Evolutionary conservation across 2,113 vertebrate genomes (phyloP), one percentile per base, ranked within the genome.

Genomic region (Syngnathus scovelli): DNA sequence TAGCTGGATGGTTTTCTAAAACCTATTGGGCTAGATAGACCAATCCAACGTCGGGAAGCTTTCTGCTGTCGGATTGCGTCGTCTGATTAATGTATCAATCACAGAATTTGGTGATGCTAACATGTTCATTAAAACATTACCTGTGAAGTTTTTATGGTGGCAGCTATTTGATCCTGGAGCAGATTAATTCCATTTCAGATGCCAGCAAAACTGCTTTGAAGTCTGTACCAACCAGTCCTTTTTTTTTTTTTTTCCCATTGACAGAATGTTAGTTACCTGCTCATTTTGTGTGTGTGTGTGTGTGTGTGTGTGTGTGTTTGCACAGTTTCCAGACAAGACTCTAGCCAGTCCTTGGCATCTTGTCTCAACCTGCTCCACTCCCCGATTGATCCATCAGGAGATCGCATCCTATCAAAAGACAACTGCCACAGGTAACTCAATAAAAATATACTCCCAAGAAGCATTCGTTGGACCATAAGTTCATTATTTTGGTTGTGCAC

Each of bases 301-400:
- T 43, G 41, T 43, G 41, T 8, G 41, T 43, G 41, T 43, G 9
- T 43, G 41, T 43, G 7, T 12, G 12, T 43, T 56, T 88, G 10
- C 83, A n/a, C 90, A 98, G 96, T 95, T 74, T 95, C 93, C 78
- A 92, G 92, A 59, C 95, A 98, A 78, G 94, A 98, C 86, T 99
- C 96, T 0, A 93, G 92, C 83, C 94, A 95, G 60, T 98, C 96
- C 1, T 86, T 98, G 46, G 91, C 93, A 37, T 98, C 95, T 0
- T 95, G 94, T 86, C 90, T 95, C 70, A 94, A 95, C 61, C 89
- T 95, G 7, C 91, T 94, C 2, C 93, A 91, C 3, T 89, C 91
- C 2, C 93, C 94, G 8, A 56, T 93, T 77, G 95, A 98, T 23
- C 72, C 87, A 0, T 52, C 88, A 2, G 79, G 69, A 70, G 94